Percentiles rank a stretch among this genome's conserved stretches.
phyloP scores from a whole-genome alignment of 2,113 vertebrate species.

The Pseudorhombus dupliciocellatus region DNA sequence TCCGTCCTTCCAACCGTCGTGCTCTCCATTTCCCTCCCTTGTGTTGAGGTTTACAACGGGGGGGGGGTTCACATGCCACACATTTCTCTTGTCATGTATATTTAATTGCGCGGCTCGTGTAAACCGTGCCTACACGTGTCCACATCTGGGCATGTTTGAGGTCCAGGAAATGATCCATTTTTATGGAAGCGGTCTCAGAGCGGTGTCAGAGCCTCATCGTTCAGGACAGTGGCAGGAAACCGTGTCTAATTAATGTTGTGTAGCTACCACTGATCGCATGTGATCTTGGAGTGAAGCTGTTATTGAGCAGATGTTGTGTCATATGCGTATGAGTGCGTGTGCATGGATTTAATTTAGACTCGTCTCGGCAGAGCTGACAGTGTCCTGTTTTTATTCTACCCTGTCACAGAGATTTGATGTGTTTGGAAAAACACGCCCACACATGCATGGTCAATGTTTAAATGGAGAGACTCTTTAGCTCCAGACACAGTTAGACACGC shows the following conservation, averaged over 20 bases:
- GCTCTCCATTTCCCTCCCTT: slow-evolving; percentile 4
- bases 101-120: slow-evolving; percentile 7
- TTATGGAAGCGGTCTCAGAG: not conserved
- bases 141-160: not conserved
- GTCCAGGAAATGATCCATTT: not conserved
- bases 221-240: too few relatives aligned
- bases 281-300: not conserved
- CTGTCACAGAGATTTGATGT: not conserved
- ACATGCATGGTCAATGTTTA: not conserved
- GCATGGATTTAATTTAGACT: not conserved
- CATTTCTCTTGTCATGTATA: slow-evolving; percentile 14
- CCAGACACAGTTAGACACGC: slow-evolving; percentile 11
- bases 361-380: not conserved
- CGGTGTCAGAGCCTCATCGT: too few relatives aligned
- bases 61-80: not conserved
- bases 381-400: not conserved
- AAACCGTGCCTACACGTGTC: slow-evolving; percentile 6
- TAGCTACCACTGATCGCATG: not conserved
- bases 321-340: not conserved
- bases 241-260: not conserved
- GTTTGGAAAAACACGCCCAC: not conserved
- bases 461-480: not conserved
- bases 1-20: slow-evolving; percentile 5
- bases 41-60: not conserved
- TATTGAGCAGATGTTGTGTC: not conserved